Evolutionary conservation across 2,797 vertebrate genomes (phyloP).

Genomic region (Lates japonicus): DNA sequence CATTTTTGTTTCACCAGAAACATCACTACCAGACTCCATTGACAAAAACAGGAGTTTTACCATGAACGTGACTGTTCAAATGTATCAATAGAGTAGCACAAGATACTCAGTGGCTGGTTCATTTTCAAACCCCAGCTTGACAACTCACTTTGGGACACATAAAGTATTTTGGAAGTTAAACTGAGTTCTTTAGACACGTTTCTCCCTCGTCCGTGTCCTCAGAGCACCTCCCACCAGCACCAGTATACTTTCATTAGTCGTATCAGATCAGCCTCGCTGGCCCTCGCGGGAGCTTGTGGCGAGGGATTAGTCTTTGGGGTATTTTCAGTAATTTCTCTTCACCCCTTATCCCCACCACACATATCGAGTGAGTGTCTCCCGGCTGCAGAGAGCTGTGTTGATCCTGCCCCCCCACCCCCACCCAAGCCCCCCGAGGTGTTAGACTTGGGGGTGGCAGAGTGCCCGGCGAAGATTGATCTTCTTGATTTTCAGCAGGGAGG

Average conservation of each 20-base stretch:
- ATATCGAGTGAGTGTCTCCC: conserved; percentile 41
- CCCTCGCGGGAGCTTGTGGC: conserved; percentile 3
- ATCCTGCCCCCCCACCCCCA: conserved; percentile 23
- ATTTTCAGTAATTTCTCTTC: conserved; percentile 43
- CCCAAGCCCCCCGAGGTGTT: conserved; percentile 40
- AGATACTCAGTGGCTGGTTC: no score
- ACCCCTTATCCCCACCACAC: conserved; percentile 16
- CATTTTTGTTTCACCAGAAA: no score
- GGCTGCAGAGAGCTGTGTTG: conserved; percentile 28
- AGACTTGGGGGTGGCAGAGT: conserved; percentile 36
- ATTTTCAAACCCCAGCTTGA: no score
- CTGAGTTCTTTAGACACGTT: conserved; percentile 16
- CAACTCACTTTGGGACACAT: background rate
- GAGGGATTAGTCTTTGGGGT: conserved; percentile 51
- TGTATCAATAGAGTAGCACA: no score
- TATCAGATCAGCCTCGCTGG: conserved; percentile 54
- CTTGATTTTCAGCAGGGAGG: background rate
- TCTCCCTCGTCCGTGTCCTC: background rate
- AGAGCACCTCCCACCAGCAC: conserved; percentile 8
- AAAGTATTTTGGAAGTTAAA: conserved; percentile 35
- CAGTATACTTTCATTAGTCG: conserved; percentile 39
- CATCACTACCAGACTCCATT: no score
- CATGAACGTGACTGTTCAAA: no score
- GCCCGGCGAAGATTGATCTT: conserved; percentile 53
- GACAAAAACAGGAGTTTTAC: no score